Evolutionary conservation across 2,113 vertebrate genomes (phyloP), one percentile per base, ranked within the genome.

Genomic region (Felis chaus): DNA sequence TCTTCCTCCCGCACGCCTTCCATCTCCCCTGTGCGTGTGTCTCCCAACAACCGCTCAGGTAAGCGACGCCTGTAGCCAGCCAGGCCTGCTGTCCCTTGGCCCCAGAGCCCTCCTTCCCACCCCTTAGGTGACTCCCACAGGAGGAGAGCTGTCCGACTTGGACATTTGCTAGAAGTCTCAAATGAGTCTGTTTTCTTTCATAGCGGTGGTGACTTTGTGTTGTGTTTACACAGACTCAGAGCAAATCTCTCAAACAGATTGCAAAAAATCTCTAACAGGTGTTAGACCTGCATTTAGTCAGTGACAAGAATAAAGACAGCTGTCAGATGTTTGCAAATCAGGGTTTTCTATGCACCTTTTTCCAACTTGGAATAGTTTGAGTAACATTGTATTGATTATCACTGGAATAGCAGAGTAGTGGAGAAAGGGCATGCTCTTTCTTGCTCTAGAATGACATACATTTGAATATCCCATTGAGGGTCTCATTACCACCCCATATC

Each of bases 31-130:
- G 99, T 99, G 98, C 99, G 99, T 97, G 99, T 99, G 93, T 99
- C 99, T 95, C 99, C 99, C 41, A 99, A 99, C 99, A 99, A 99
- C 98, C 99, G 99, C 98, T 99, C 99, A 98, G 99, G 99, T 99
- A 98, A 99, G 98, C 41, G 19, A 33, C 0, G 0, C 68, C 33
- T 0, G 0, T 31, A 13, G 23, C 31, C 25, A 23, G 15, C 61
- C 80, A 12, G 63, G 15, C 27, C 78, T 16, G 7, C 3, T 2
- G 45, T 39, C 78, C 57, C 45, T 1, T 4, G 3, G 45, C 12
- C 33, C 18, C 61, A 21, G 31, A 65, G 31, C 2, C 19, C 9
- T 53, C 66, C 2, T 1, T 33, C 57, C 53, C 3, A 7, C 7
- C 14, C 41, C 31, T 9, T 5, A 1, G 5, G 63, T 1, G n/a